A percentile compares a stretch with the other conserved stretches of the same genome.
phyloP scores from a whole-genome alignment of 92 coral and sea anemone species.

The Bergia puertoricense region DNA sequence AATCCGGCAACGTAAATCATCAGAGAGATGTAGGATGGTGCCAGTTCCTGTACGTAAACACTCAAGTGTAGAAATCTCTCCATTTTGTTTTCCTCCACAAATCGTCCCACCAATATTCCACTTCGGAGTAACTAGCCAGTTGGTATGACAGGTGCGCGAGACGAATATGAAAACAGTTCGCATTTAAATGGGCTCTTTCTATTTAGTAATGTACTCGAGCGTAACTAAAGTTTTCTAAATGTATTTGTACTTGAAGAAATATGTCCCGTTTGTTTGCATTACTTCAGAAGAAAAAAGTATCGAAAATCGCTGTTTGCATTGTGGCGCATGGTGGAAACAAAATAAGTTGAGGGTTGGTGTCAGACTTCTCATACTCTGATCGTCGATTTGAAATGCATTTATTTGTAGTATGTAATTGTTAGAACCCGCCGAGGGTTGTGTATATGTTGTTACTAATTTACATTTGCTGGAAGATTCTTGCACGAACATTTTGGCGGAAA shows the following conservation, averaged over 20 bases:
- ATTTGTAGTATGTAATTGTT: conserved; percentile 27
- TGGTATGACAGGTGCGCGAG: conserved; percentile 45
- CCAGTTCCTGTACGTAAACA: not conserved
- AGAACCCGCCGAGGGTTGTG: not conserved
- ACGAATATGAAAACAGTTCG: conserved; percentile 24
- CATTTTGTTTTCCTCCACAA: not conserved
- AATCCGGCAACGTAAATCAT: not conserved
- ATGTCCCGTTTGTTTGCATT: not conserved
- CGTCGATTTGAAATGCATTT: not conserved
- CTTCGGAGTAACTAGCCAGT: conserved; percentile 9
- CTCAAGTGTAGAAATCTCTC: not conserved
- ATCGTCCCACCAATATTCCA: too few relatives aligned
- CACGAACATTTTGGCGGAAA: conserved; percentile 39
- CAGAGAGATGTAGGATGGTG: not conserved
- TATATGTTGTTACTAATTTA: conserved; percentile 23
- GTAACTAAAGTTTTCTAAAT: conserved; percentile 21
- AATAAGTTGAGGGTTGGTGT: not conserved
- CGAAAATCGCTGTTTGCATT: not conserved
- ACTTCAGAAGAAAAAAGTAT: not conserved
- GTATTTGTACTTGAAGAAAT: conserved; percentile 9
- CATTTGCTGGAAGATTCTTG: conserved; percentile 35
- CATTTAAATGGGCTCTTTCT: conserved; percentile 27
- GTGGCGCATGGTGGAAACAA: not conserved
- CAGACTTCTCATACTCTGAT: not conserved
- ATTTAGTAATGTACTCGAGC: conserved; percentile 40